These are phyloP conservation scores for Uloborus plumipes DNA, from an alignment of 2,888 invertebrate genomes.

Conservation along the genomic window DNA sequence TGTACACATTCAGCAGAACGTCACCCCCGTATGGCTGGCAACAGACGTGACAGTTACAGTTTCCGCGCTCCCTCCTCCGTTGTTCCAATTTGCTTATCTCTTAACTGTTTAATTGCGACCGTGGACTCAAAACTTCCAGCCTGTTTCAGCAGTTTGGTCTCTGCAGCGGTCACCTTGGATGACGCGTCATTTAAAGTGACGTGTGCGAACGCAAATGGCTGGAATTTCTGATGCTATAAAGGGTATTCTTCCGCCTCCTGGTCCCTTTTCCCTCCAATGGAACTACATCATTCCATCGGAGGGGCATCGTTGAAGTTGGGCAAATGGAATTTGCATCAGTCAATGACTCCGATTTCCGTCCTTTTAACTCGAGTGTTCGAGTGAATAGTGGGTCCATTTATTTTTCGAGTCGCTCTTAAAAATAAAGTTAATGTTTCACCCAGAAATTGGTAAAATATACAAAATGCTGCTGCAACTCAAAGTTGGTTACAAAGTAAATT, in stretches of 20 bases:
- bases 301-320: too few relatives aligned
- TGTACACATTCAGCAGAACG: background rate
- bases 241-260: background rate
- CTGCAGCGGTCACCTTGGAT: slow-evolving; percentile 52
- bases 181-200: slow-evolving; percentile 39
- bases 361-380: too few relatives aligned
- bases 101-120: slow-evolving; percentile 50
- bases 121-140: slow-evolving; percentile 53
- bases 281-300: slow-evolving; percentile 27
- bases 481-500: too few relatives aligned
- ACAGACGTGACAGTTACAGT: background rate
- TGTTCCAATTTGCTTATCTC: slow-evolving; percentile 63
- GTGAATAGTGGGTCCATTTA: too few relatives aligned
- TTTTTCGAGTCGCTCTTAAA: too few relatives aligned
- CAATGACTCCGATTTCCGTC: too few relatives aligned
- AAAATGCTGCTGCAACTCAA: too few relatives aligned
- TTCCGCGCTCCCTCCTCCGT: slow-evolving; percentile 43
- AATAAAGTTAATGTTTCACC: too few relatives aligned
- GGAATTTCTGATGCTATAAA: slow-evolving; percentile 2
- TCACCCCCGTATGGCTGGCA: background rate
- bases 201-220: background rate
- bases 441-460: too few relatives aligned
- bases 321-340: background rate
- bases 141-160: slow-evolving; percentile 25
- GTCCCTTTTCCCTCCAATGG: background rate